Percentiles rank a stretch among this genome's conserved stretches.
phyloP scores from a whole-genome alignment of 2,797 vertebrate genomes.

The Acanthurus lineatus region DNA sequence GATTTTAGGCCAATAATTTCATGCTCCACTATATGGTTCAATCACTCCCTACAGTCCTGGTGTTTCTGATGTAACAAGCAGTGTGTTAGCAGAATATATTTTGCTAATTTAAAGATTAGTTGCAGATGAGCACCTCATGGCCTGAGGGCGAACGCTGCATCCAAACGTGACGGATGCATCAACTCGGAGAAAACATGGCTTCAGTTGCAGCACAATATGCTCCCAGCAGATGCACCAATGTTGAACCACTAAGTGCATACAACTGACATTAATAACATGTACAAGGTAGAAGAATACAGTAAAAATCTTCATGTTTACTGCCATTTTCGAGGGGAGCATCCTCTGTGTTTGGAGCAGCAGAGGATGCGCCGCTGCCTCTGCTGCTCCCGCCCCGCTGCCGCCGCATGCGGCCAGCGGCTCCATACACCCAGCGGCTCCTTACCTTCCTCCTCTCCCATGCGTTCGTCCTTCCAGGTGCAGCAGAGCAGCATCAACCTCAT shows the following conservation, averaged over 20 bases:
- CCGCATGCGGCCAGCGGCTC: slow-evolving; percentile 12
- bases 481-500: slow-evolving; percentile 99
- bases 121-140: not conserved
- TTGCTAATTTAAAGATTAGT: no score
- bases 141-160: slow-evolving; percentile 26
- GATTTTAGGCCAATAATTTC: no score
- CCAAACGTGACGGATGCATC: slow-evolving; percentile 46
- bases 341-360: slow-evolving; percentile 11
- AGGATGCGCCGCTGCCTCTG: slow-evolving; percentile 19
- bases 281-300: not conserved
- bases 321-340: slow-evolving; percentile 5
- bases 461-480: slow-evolving; percentile 98
- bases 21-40: no score
- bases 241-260: not conserved
- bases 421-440: slow-evolving; percentile 33
- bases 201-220: slow-evolving; percentile 49
- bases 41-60: no score
- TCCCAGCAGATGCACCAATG: slow-evolving; percentile 13
- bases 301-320: not conserved
- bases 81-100: not conserved
- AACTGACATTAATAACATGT: not conserved
- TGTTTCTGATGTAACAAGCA: no score
- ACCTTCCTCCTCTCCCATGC: slow-evolving; percentile 99
- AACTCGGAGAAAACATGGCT: slow-evolving; percentile 62
- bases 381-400: slow-evolving; percentile 38